A percentile compares a stretch with the other conserved stretches of the same genome.
Conservation (phyloP, 2,113 vertebrate genomes). For the Cochlearius cochlearius region DNA sequence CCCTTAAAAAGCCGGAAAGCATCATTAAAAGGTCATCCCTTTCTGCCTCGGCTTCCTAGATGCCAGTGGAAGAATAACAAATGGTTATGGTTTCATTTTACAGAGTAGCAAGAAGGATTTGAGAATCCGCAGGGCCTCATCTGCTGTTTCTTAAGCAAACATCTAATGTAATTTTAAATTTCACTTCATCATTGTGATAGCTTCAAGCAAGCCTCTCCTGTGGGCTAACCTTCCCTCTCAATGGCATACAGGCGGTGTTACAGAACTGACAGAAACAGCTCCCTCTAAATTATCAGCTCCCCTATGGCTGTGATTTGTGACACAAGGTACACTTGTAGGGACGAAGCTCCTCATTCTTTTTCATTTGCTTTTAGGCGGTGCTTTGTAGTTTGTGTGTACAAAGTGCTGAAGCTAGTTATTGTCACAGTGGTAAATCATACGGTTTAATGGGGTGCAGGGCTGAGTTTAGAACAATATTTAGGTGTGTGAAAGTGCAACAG, state of each 20-base stretch:
- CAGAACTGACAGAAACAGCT: neutral
- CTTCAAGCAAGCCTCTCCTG: constrained; percentile 26
- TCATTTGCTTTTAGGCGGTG: neutral
- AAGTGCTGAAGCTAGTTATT: neutral
- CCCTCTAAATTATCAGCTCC: neutral
- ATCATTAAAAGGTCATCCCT: constrained; percentile 64
- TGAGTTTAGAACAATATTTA: neutral
- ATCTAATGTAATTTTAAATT: constrained; percentile 76
- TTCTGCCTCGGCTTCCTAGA: constrained; percentile 37
- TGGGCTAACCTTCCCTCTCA: neutral
- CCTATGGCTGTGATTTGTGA: neutral
- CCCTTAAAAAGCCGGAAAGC: constrained; percentile 48
- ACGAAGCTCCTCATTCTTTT: neutral
- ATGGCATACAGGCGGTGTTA: neutral
- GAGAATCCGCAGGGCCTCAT: constrained; percentile 73
- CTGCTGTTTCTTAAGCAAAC: constrained; percentile 75
- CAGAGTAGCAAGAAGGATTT: constrained; percentile 59
- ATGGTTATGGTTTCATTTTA: constrained; percentile 68
- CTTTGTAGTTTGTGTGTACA: neutral
- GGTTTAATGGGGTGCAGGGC: neutral
- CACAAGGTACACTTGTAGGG: neutral
- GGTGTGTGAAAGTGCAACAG: neutral
- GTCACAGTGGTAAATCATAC: neutral
- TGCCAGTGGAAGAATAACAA: constrained; percentile 44
- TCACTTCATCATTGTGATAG: constrained; percentile 67